A percentile compares a stretch with the other conserved stretches of the same genome.
These are phyloP conservation scores for Coranthus polyacanthus DNA, from an alignment of 2,797 vertebrate genomes.

Conservation along the genomic window DNA sequence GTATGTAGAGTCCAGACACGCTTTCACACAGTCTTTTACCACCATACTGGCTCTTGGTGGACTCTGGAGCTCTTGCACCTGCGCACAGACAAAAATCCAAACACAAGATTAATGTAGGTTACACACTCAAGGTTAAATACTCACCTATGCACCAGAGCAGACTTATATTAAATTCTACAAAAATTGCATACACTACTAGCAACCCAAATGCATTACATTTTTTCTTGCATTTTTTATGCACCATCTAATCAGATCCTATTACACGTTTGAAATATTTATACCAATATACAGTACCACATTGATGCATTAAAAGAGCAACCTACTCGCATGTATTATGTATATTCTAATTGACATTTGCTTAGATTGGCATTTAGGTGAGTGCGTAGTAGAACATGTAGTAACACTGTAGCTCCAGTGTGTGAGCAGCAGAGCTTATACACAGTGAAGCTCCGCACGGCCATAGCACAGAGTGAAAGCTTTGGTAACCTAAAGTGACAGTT, in stretches of 20 bases:
- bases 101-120: neutral
- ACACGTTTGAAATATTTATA: slow-evolving; percentile 47
- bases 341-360: slow-evolving; percentile 33
- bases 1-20: slow-evolving; percentile 96
- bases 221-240: neutral
- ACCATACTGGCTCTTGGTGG: slow-evolving; percentile 95
- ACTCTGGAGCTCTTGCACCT: slow-evolving; percentile 97
- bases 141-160: neutral
- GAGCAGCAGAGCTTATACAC: slow-evolving; percentile 31
- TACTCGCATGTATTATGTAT: slow-evolving; percentile 53
- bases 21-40: slow-evolving; percentile 96
- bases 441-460: slow-evolving; percentile 28
- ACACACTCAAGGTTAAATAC: neutral
- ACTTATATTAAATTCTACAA: slow-evolving; percentile 4
- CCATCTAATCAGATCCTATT: slow-evolving; percentile 34
- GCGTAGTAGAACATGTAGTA: slow-evolving; percentile 11
- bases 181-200: neutral
- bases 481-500: slow-evolving; percentile 81
- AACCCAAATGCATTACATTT: slow-evolving; percentile 10
- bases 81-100: slow-evolving; percentile 37
- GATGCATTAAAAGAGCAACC: slow-evolving; percentile 21
- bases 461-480: slow-evolving; percentile 69
- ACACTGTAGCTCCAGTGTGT: slow-evolving; percentile 30
- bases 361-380: slow-evolving; percentile 33
- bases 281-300: slow-evolving; percentile 7